phyloP scores from a whole-genome alignment of 2,888 invertebrate species.

The Stenotaenia linearis region DNA sequence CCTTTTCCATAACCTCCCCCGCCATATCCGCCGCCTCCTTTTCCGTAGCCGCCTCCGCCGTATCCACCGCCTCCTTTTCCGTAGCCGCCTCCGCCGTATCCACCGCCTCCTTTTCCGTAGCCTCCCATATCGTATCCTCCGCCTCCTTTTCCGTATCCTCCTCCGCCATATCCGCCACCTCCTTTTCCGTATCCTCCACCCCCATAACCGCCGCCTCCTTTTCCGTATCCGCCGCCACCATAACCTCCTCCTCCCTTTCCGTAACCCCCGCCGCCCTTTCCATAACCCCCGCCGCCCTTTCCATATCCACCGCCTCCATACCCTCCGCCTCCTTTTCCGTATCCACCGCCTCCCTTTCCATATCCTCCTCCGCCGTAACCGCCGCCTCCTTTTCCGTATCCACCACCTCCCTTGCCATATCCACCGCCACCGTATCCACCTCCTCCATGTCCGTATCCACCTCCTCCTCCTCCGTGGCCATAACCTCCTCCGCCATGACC shows the following conservation, averaged over 20 bases:
- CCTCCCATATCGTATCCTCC: not conserved
- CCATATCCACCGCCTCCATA: not conserved
- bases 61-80: not conserved
- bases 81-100: not conserved
- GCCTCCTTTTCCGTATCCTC: not conserved
- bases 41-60: slow-evolving; percentile 21
- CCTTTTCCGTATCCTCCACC: not conserved
- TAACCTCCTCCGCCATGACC: not conserved
- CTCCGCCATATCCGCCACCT: not conserved
- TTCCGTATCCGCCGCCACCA: not conserved
- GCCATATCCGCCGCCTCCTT: not conserved
- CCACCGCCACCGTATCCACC: slow-evolving; percentile 14
- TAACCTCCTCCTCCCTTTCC: not conserved
- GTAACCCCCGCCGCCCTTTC: not conserved
- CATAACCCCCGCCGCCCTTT: not conserved
- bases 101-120: not conserved
- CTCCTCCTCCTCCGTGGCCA: not conserved
- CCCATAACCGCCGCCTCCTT: not conserved
- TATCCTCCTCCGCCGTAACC: not conserved
- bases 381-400: not conserved
- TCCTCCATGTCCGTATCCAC: not conserved
- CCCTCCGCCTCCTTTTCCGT: not conserved
- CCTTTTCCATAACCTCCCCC: not conserved
- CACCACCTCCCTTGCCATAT: not conserved
- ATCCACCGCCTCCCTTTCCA: not conserved